Percentiles rank a stretch among this genome's conserved stretches.
These are phyloP conservation scores for Tauraco hartlaubi DNA, from an alignment of 2,797 vertebrate species.

Conservation along the genomic window DNA sequence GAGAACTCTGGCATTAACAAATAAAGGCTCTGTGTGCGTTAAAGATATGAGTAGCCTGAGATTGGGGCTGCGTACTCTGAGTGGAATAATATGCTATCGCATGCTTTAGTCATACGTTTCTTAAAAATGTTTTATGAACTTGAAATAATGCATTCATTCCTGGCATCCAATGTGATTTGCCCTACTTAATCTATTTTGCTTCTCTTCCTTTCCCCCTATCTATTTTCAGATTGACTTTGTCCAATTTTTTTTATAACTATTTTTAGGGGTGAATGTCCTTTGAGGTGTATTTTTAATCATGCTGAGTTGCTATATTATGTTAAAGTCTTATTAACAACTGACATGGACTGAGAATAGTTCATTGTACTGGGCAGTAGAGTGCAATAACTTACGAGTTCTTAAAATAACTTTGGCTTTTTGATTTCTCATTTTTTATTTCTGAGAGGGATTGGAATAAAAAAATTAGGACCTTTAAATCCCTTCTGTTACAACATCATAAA, in stretches of 20 bases:
- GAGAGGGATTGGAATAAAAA: conserved; percentile 11
- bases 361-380: conserved; percentile 44
- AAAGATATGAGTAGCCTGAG: background rate
- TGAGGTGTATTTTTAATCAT: conserved; percentile 60
- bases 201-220: background rate
- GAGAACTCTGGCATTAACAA: background rate
- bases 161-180: background rate
- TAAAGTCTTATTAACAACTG: conserved; percentile 59
- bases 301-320: conserved; percentile 51
- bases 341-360: conserved; percentile 38
- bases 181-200: conserved; percentile 26
- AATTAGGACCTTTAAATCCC: background rate
- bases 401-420: conserved; percentile 48
- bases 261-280: conserved; percentile 55
- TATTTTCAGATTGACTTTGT: conserved; percentile 57
- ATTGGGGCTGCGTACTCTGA: background rate
- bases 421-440: conserved; percentile 36
- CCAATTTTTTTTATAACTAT: background rate
- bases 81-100: background rate
- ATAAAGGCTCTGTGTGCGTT: background rate
- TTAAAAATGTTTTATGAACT: conserved; percentile 17
- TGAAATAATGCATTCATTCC: conserved; percentile 27
- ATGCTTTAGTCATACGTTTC: background rate
- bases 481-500: background rate
- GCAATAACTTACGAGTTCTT: conserved; percentile 45